phyloP scores from a whole-genome alignment of 2,888 invertebrate genomes.

The Trichopria drosophilae region DNA sequence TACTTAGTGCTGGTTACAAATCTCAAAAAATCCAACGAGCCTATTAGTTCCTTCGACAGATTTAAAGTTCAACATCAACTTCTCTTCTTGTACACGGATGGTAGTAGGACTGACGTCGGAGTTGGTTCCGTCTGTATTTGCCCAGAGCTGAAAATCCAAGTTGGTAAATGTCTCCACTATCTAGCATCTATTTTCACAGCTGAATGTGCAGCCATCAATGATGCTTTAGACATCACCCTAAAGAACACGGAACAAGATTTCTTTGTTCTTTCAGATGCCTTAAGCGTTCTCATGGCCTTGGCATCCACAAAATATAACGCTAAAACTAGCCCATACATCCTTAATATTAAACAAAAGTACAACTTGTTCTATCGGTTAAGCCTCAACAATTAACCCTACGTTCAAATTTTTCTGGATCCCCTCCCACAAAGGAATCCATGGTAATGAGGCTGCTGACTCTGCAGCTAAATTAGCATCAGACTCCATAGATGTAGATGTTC shows the following conservation, averaged over 20 bases:
- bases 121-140: too few relatives aligned
- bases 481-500: too few relatives aligned
- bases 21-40: too few relatives aligned
- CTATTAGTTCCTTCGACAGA: too few relatives aligned
- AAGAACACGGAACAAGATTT: not conserved
- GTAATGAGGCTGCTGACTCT: constrained; percentile 5
- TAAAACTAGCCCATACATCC: not conserved
- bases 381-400: not conserved
- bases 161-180: too few relatives aligned
- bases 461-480: not conserved
- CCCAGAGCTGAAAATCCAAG: too few relatives aligned
- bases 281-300: not conserved
- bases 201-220: constrained; percentile 1
- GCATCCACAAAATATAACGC: not conserved
- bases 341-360: not conserved
- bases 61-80: too few relatives aligned
- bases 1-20: too few relatives aligned
- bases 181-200: not conserved
- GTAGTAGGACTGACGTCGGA: too few relatives aligned
- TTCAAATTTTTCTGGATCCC: constrained; percentile 1
- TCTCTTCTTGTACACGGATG: too few relatives aligned
- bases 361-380: not conserved
- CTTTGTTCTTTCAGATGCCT: not conserved
- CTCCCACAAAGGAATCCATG: constrained; percentile 1
- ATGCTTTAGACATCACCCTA: not conserved